phyloP scores from a whole-genome alignment of 2,888 invertebrate species.

The Tenthredo livida region DNA sequence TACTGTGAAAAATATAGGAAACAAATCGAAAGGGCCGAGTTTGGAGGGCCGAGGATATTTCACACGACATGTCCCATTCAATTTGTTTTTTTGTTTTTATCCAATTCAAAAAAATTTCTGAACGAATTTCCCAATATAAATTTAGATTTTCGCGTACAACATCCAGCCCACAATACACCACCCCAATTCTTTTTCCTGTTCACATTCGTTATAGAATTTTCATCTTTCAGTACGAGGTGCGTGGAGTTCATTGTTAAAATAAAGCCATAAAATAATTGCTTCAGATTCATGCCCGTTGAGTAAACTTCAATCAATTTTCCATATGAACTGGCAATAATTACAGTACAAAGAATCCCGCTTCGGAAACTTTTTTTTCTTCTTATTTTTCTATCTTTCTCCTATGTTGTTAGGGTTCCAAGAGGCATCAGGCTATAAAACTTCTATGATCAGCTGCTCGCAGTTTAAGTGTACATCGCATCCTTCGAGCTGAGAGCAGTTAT shows the following conservation, averaged over 20 bases:
- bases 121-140: neutral
- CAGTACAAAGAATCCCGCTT: neutral
- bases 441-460: constrained; percentile 14
- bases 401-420: neutral
- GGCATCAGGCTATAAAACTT: neutral
- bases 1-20: neutral
- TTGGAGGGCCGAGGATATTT: neutral
- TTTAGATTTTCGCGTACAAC: neutral
- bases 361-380: neutral
- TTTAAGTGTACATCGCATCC: neutral
- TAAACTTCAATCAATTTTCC: neutral
- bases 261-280: neutral
- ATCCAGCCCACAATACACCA: neutral
- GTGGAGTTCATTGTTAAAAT: neutral
- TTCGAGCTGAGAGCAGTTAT: constrained; percentile 21
- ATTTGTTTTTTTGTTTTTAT: neutral
- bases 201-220: neutral
- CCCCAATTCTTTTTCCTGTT: neutral
- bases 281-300: neutral
- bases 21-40: neutral
- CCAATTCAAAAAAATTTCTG: neutral
- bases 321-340: neutral
- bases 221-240: neutral
- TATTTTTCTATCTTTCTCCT: neutral
- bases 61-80: neutral